These are phyloP conservation scores for Hemichromis elongatus DNA, from an alignment of 2,113 vertebrate genomes.

Conservation along the genomic window DNA sequence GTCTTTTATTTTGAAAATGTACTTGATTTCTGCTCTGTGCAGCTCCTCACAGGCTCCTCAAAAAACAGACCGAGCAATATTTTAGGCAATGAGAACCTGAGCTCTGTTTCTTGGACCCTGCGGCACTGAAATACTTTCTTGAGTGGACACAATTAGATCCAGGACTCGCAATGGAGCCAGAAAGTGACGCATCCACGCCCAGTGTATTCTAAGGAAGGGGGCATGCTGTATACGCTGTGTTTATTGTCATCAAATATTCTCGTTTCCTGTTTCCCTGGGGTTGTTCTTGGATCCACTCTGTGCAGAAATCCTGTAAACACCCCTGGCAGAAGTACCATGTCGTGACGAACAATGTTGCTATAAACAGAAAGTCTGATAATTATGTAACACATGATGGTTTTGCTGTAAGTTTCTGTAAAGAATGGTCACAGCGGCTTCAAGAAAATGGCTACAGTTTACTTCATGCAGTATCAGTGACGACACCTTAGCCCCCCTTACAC, in stretches of 20 bases:
- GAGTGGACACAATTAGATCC: background rate
- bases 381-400: background rate
- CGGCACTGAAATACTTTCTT: background rate
- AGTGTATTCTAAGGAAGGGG: background rate
- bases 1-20: background rate
- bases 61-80: background rate
- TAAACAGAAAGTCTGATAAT: background rate
- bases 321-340: background rate
- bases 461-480: background rate
- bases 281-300: background rate
- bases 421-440: background rate
- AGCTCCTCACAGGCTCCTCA: background rate
- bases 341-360: background rate
- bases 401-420: background rate
- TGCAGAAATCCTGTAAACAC: background rate
- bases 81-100: background rate
- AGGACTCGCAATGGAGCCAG: background rate
- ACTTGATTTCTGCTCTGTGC: background rate
- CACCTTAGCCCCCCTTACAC: accelerated
- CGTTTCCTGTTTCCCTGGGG: background rate
- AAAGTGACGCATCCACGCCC: background rate
- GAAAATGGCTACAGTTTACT: background rate
- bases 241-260: background rate
- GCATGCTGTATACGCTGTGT: background rate
- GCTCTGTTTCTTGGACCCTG: background rate